Evolutionary conservation across 2,113 vertebrate species (phyloP), one percentile per base, ranked within the genome.

Genomic region (Dicrurus megarhynchus): DNA sequence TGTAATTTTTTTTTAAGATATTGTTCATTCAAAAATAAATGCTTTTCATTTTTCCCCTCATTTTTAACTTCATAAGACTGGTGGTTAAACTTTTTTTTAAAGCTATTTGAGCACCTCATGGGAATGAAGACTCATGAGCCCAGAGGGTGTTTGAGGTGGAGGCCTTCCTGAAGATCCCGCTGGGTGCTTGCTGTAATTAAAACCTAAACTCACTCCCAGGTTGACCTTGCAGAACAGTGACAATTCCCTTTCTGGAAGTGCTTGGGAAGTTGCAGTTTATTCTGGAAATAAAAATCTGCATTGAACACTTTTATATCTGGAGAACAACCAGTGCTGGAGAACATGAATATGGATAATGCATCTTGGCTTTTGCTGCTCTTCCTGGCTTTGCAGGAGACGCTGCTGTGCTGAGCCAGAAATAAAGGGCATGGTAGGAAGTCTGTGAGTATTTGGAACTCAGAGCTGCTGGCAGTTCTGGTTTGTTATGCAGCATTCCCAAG

Each of bases 291-390:
- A 61, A 73, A 87, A 74, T 65, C 69, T 74, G n/a, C 71, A 21
- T 15, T 63, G 63, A 82, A 68, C 5, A 1, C 30, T 75, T 83
- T 61, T 59, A 1, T 68, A 39, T 59, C 64, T 81, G 86, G 81
- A 89, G 78, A 53, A 87, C 16, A 7, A 70, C 14, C 65, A 68
- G 2, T 70, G 44, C 64, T 87, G 81, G 28, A 88, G 71, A 80
- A 52, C 64, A 88, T 92, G 84, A 97, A 93, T 93, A 84, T 92
- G 86, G 64, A 93, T 88, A 60, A 83, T 41, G 44, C 47, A 56
- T 63, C 55, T 56, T 76, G 59, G 50, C 63, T 59, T 77, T 67
- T 86, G 67, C 50, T 90, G 59, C 52, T 77, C 78, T 90, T 77
- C 44, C 63, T 86, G 68, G 30, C 55, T 88, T 76, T 96, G 71